phyloP scores from a whole-genome alignment of 2,113 vertebrate species.

The Cyprinodon tularosa region DNA sequence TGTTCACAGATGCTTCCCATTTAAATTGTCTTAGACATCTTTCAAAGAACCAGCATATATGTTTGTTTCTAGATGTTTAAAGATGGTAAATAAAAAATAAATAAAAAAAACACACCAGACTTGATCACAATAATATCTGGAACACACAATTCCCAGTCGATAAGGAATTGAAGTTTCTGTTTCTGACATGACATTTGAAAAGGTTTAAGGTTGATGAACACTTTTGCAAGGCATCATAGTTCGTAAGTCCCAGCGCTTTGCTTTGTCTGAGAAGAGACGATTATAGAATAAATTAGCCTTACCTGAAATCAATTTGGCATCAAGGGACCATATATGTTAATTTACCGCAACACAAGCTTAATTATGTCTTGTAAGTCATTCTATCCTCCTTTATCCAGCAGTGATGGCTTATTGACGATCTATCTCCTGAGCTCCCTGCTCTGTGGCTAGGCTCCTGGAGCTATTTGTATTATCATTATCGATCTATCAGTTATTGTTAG shows the following conservation, averaged over 20 bases:
- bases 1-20: background rate
- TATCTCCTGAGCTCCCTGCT: slow-evolving; percentile 61
- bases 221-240: background rate
- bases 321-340: slow-evolving; percentile 36
- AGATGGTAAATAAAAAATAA: background rate
- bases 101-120: too few species aligned
- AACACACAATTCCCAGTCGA: background rate
- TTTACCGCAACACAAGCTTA: slow-evolving; percentile 54
- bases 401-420: slow-evolving; percentile 41
- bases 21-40: background rate
- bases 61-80: background rate
- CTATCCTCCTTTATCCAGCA: slow-evolving; percentile 10
- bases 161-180: background rate
- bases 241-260: slow-evolving; percentile 2
- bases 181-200: background rate
- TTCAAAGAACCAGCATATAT: background rate
- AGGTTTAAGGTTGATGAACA: background rate
- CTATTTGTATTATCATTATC: slow-evolving; percentile 52
- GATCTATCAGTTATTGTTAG: slow-evolving; percentile 37
- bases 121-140: background rate
- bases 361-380: slow-evolving; percentile 33
- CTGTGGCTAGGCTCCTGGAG: slow-evolving; percentile 68
- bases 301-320: slow-evolving; percentile 45
- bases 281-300: slow-evolving; percentile 44
- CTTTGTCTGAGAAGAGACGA: slow-evolving; percentile 37